Evolutionary conservation across 2,888 invertebrate genomes (phyloP), one percentile per base, ranked within the genome.

Genomic region (Ptychoptera albimana): DNA sequence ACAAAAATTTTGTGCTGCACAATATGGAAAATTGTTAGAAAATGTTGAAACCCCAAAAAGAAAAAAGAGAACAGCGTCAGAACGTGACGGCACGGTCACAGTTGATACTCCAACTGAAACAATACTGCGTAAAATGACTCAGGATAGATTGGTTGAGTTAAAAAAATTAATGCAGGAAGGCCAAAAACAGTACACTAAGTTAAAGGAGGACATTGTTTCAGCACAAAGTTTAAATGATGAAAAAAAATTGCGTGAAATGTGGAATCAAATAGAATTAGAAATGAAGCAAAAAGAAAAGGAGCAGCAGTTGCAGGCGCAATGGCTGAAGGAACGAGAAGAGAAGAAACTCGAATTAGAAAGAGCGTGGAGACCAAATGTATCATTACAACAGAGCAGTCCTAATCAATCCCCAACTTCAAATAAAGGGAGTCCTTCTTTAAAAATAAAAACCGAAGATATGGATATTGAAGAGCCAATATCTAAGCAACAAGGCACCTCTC

Each of bases 1-100:
- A 0, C 88, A 87, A 58, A 85, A 83, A 63, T 81, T 81, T 52
- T 93, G 93, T 66, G 91, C 91, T 0, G 77, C 85, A 0, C 93
- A 93, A 57, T 94, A 92, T 63, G 81, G 82, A 11, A 76, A 77
- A 14, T 61, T 91, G 8, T 61, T 91, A 13, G 87, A 86, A 56
- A 79, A 82, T 61, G 79, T 82, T 10, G 89, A 85, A 60, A 82
- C 79, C 8, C 87, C 88, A 0, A 91, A 84, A 67, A 72, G 87
- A 1, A 89, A 87, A 56, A 92, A 85, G 59, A 71, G 79, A 14
- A 76, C 71, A 53, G 75, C 30, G 52, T 55, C 2, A 54, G 43
- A 46, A 35, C 43, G 45, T 5, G 48, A 50, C 38, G 45, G 39
- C 39, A 38, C 46, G 14, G 74, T 68, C 30, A 69, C 70, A 44